Evolutionary conservation across 2,888 invertebrate genomes (phyloP), one percentile per base, ranked within the genome.

Genomic region (Crepidodera aurea): DNA sequence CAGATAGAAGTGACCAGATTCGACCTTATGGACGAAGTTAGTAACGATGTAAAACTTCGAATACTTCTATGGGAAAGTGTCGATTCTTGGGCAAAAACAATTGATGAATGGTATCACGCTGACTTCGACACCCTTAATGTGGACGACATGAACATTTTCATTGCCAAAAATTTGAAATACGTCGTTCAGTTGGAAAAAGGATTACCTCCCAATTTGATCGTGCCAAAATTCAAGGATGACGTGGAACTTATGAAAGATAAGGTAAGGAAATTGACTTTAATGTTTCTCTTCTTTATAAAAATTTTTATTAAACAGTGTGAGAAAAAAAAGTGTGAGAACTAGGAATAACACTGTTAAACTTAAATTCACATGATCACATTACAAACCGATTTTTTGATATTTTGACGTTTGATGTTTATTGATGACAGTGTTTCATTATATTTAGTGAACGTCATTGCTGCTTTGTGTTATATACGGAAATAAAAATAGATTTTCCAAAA

Each of bases 1-100:
- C n/a, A 93, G 89, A 87, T 95, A 67, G 94, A 94, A 74, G 88
- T 94, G 12, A 90, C 92, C 0, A 85, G 93, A 73, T 88, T 92
- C 75, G 94, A 94, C 69, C 86, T 89, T 63, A 82, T 96, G 66
- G 93, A 94, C 54, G 89, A 91, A 77, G 90, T 92, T 0, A 87
- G 90, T 70, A 89, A 87, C 66, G 92, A 94, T 68, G 88, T 95
- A 1, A 91, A 89, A 76, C 83, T 94, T 37, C 87, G 94, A 32
- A 89, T 90, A 76, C 83, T 91, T 54, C 82, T 96, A 0, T 94
- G 94, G 92, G 90, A 90, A 48, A 89, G 90, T 34, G 83, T 91
- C 1, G 88, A 87, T 59, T 86, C 88, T 51, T 95, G 94, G 94
- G 87, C 87, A 10, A 84, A 85, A 2, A 80, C 87, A 2, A 83